Base-by-base conservation (phyloP, 2,797 vertebrate species). In the Lacerta agilis region DNA sequence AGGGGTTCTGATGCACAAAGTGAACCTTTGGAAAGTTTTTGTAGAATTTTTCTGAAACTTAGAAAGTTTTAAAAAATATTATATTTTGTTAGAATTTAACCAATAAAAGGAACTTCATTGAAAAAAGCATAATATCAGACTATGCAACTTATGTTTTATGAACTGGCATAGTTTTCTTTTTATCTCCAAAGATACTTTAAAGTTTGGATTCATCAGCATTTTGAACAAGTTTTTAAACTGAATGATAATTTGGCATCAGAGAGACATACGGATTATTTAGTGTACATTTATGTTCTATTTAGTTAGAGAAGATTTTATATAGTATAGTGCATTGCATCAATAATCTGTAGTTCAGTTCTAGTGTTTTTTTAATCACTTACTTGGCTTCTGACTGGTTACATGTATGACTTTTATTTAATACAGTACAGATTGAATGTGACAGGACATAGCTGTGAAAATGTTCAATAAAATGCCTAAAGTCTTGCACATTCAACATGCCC, bases 131-230 rank as follows among this genome's bases (percentile, higher is more conserved):
- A 11, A 15, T 15, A 55, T 11, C 0, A 93, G 38, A 58, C 67
- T 84, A 15, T 4, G 4, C 82, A 77, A 89, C 5, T 77, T 58
- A 0, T 61, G 17, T 87, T 91, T 93, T 89, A 69, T 89, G 29
- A 29, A 82, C 43, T 89, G 38, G 80, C 29, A 43, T 87, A 13
- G 9, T 92, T 93, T 77, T 45, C 4, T 36, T 73, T 88, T 91
- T 91, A 18, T 84, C 66, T 87, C 8, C 87, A 90, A 84, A 82
- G 66, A 15, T 1, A 0, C 90, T 67, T 83, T 85, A 85, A 61
- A 87, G 8, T 91, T 89, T 69, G 81, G n/a, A 82, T 82, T 55
- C 2, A 18, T 87, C 73, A 88, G 72, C 45, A 58, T 85, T 94
- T 92, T 67, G 7, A 85, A 36, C 78, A 89, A 66, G 3, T 85